Evolutionary conservation across 1,140 invertebrate species (phyloP).

Genomic region (Pantala flavescens): DNA sequence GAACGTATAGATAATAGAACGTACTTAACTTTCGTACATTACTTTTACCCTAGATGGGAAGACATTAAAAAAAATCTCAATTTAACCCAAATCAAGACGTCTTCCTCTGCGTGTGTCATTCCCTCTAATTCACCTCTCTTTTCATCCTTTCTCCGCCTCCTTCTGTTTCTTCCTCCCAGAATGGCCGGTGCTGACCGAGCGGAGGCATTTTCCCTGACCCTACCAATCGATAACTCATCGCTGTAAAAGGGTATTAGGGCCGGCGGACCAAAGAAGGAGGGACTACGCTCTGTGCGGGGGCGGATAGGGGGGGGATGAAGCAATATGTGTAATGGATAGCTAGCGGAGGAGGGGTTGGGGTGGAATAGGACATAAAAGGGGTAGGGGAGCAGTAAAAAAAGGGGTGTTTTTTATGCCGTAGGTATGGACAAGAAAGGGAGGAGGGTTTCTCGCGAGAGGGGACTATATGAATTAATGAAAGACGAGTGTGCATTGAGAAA

Average conservation of each 20-base stretch:
- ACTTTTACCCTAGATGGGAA: no score
- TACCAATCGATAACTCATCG: constrained; percentile 5
- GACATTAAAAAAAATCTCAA: no score
- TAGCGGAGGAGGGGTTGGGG: neutral
- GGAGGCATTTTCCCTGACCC: neutral
- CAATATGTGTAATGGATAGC: constrained; percentile 6
- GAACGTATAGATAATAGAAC: no score
- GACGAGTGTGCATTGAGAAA: neutral
- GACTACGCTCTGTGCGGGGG: neutral
- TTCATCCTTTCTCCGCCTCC: neutral
- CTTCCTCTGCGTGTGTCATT: neutral
- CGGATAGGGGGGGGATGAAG: neutral
- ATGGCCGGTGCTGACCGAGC: neutral
- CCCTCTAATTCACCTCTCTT: neutral
- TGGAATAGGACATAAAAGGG: neutral
- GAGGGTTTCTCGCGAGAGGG: neutral
- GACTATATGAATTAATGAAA: neutral
- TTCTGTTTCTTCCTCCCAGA: neutral
- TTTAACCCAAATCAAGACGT: no score
- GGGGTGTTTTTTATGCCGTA: neutral
- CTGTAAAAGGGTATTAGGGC: neutral
- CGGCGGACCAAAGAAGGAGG: neutral
- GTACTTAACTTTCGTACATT: no score
- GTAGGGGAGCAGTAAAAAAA: neutral
- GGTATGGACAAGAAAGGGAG: neutral